Percentiles rank a stretch among this genome's conserved stretches.
Conservation (phyloP, 2,797 vertebrate species). For the Petrocephalus schoutedeni region DNA sequence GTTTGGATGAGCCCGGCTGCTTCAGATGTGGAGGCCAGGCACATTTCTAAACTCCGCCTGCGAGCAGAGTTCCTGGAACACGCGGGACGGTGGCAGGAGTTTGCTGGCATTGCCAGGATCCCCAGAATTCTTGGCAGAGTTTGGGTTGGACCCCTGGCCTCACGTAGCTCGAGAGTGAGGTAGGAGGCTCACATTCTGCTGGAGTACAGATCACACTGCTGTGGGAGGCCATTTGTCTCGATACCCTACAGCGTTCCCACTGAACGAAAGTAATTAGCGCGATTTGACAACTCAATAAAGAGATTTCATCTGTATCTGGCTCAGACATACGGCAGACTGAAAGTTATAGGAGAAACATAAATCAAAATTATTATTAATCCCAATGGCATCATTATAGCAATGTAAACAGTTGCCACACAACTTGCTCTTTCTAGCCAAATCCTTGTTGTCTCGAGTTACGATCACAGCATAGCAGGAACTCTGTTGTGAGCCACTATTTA, state of each 20-base stretch:
- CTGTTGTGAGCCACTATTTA: background rate
- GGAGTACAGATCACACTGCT: background rate
- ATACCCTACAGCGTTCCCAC: background rate
- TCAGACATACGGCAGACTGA: background rate
- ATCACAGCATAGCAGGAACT: background rate
- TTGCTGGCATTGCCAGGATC: background rate
- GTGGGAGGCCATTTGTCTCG: background rate
- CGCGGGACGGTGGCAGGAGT: background rate
- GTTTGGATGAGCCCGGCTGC: background rate
- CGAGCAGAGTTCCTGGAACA: background rate
- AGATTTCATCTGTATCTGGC: background rate
- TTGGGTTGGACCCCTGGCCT: background rate
- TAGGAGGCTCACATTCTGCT: background rate
- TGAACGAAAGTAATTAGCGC: background rate
- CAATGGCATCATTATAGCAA: background rate
- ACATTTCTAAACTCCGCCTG: background rate
- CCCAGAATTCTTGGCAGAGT: background rate
- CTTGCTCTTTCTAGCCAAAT: background rate
- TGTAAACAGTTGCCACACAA: background rate
- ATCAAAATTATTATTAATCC: background rate
- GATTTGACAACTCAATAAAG: conserved; percentile 14
- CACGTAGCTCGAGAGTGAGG: background rate
- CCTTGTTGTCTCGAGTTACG: background rate
- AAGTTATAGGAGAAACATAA: background rate
- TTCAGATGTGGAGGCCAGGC: background rate